Conservation (phyloP, 2,113 vertebrate species). For the Ia io region DNA sequence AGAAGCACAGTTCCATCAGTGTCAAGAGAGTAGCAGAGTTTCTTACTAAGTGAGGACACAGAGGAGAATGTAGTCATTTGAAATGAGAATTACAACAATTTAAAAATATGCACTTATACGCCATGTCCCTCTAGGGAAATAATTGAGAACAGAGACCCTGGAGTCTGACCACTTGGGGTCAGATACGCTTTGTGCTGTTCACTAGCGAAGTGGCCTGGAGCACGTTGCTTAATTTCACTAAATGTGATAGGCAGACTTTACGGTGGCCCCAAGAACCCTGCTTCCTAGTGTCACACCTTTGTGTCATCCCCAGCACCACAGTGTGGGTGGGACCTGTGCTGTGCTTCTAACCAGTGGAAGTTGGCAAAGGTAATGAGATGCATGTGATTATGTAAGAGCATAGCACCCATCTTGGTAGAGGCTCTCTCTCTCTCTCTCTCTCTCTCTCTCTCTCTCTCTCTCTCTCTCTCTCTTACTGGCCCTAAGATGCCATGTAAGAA, state of each 20-base stretch:
- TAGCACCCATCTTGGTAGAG: background rate
- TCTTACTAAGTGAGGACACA: background rate
- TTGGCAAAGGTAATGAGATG: background rate
- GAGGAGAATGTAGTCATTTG: background rate
- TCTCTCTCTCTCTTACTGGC: too few relatives aligned
- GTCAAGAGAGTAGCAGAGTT: background rate
- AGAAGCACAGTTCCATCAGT: background rate
- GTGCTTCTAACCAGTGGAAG: background rate
- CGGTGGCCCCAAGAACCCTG: too few relatives aligned
- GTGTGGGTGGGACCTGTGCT: background rate
- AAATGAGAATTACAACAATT: background rate
- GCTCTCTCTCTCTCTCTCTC: too few relatives aligned
- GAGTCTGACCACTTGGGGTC: background rate
- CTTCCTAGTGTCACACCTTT: background rate
- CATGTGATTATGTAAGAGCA: background rate
- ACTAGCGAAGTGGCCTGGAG: background rate
- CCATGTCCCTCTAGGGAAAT: background rate
- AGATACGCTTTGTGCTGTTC: background rate
- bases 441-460: background rate
- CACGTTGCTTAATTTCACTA: background rate
- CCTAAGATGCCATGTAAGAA: background rate
- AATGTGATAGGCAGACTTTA: background rate
- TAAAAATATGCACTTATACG: background rate
- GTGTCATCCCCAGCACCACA: background rate
- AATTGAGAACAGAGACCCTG: background rate